These are phyloP conservation scores for Ctenicera cuprea DNA, from an alignment of 2,888 invertebrate genomes.

Conservation along the genomic window DNA sequence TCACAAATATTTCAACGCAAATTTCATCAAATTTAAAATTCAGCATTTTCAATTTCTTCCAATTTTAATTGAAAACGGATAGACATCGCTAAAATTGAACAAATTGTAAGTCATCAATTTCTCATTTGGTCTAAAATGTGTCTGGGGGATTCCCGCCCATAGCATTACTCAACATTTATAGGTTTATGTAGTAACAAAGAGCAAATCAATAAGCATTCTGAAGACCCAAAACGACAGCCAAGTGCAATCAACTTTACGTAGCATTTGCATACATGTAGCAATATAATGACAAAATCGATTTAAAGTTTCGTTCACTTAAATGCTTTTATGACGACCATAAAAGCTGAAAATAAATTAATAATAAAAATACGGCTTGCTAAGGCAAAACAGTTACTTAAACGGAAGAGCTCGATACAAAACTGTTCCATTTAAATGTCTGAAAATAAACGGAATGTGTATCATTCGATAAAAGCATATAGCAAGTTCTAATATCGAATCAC, in stretches of 20 bases:
- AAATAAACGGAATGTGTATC: neutral
- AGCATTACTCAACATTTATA: neutral
- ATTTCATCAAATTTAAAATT: too few species aligned
- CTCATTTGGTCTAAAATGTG: neutral
- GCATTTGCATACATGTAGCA: conserved; percentile 14
- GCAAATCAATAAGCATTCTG: conserved; percentile 19
- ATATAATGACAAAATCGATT: conserved; percentile 32
- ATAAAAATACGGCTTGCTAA: too few species aligned
- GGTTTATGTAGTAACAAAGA: conserved; percentile 6
- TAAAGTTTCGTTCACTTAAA: conserved; percentile 32
- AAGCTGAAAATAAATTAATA: neutral
- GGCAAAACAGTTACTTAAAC: neutral
- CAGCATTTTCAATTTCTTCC: too few species aligned
- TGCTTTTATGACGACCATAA: neutral
- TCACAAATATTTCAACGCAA: too few species aligned
- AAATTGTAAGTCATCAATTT: neutral
- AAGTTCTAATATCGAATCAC: neutral
- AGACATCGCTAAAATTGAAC: too few species aligned
- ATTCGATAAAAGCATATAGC: neutral
- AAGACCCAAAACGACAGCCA: conserved; percentile 1
- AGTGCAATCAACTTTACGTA: conserved; percentile 16
- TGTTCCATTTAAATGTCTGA: neutral
- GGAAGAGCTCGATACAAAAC: neutral
- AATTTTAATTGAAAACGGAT: too few species aligned
- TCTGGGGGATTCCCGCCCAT: neutral